Evolutionary conservation across 1,140 invertebrate genomes (phyloP).

Genomic region (Drepana arcuata): DNA sequence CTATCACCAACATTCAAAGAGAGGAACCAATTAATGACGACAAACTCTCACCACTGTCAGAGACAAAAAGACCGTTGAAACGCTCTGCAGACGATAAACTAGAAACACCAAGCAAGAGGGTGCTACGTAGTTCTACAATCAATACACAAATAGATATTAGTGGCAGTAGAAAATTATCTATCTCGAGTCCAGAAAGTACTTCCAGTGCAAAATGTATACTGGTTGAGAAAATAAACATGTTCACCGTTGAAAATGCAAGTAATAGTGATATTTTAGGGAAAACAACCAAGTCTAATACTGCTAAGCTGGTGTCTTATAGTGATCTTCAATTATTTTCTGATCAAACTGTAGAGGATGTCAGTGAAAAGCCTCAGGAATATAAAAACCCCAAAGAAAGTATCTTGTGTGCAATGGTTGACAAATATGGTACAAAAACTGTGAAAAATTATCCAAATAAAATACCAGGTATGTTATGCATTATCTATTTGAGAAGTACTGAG

Average conservation of each 20-base stretch:
- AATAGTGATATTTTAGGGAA: no score
- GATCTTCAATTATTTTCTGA: conserved; percentile 21
- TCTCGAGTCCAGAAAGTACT: no score
- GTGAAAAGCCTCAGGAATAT: background rate
- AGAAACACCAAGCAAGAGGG: conserved; percentile 24
- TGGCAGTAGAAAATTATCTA: no score
- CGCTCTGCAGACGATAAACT: conserved; percentile 7
- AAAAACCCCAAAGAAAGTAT: conserved; percentile 31
- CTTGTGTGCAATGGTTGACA: conserved; percentile 43
- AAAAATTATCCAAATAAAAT: conserved; percentile 27
- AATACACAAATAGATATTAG: no score
- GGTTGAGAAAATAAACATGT: no score
- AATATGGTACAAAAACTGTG: conserved; percentile 30
- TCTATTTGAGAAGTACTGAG: no score
- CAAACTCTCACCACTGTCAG: no score
- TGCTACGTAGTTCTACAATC: conserved; percentile 30
- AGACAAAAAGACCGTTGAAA: conserved; percentile 13
- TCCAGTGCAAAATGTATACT: no score
- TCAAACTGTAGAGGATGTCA: conserved; percentile 1
- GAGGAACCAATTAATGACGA: no score
- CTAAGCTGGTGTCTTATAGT: conserved; percentile 11
- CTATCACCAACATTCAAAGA: no score
- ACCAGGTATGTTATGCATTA: conserved; percentile 29
- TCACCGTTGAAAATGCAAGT: no score
- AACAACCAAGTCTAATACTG: no score